These are phyloP conservation scores for Lynx canadensis DNA, from an alignment of 2,113 vertebrate genomes.

Conservation along the genomic window DNA sequence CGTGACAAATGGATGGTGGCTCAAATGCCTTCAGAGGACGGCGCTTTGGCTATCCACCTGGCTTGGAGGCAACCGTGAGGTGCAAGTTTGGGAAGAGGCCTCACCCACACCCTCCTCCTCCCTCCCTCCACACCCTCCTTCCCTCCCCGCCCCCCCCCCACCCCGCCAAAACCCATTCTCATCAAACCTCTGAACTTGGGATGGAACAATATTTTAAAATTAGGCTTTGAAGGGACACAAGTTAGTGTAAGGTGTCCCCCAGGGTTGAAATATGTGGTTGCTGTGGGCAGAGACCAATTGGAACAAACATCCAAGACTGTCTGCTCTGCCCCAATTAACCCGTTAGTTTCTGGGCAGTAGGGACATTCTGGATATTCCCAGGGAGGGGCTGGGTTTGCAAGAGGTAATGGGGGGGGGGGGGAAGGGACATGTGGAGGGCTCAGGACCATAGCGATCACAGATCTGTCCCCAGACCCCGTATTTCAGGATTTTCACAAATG, in stretches of 20 bases:
- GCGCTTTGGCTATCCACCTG: no score
- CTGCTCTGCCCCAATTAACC: background rate
- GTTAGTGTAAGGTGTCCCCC: background rate
- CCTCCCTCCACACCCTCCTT: no score
- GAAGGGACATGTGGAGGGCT: background rate
- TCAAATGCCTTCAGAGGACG: background rate
- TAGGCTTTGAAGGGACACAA: background rate
- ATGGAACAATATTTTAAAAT: background rate
- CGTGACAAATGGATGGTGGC: rapidly evolving
- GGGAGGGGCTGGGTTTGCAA: background rate
- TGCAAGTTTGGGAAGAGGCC: background rate
- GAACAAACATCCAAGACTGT: background rate
- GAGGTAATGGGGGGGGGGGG: background rate
- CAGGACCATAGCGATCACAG: background rate
- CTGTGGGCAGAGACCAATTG: background rate
- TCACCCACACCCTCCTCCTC: background rate
- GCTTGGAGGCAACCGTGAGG: background rate
- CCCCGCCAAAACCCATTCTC: background rate
- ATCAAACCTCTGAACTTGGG: background rate
- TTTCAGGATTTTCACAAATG: background rate
- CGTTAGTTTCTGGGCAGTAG: background rate
- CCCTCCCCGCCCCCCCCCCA: no score
- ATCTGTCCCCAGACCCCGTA: background rate
- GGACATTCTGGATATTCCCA: background rate
- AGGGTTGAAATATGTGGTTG: background rate